Base-by-base conservation (phyloP, 2,113 vertebrate species). In the Lophotis ruficrista region DNA sequence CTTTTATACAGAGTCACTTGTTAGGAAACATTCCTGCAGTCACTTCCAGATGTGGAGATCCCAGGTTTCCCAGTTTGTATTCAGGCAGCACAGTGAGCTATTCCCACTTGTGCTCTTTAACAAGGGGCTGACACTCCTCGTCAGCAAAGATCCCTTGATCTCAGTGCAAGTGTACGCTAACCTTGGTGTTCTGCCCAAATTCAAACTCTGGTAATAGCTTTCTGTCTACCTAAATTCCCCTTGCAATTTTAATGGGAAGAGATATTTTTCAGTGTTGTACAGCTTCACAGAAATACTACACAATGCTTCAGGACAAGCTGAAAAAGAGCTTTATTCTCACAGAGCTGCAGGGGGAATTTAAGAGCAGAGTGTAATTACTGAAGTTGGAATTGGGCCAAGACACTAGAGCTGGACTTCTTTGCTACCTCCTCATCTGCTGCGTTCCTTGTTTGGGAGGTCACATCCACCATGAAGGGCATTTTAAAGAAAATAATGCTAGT, bases 301-400 rank as follows among this genome's bases (percentile, higher is more conserved):
- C 60, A 83, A 69, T 72, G 77, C 71, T 85, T 77, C 2, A 22
- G 85, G 69, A 95, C 58, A 92, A 78, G 66, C 41, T 94, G 83
- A 53, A 77, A 88, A 89, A 89, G 31, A 64, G 58, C 66, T 94
- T 86, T 76, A 77, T 73, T 85, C 82, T 54, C 56, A 4, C 7
- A 77, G 51, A 70, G 66, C 70, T 94, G 76, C 1, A 2, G 54
- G 60, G 79, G 68, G 51, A 66, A 81, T 92, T 78, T 78, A 86
- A 64, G 70, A 90, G 51, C 79, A 86, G 78, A 91, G 69, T 53
- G 47, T 78, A 90, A 94, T 93, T 92, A 91, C 53, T 82, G 45
- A 43, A 62, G 79, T 9, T 83, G 85, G 90, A 96, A 73, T 73
- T 75, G 43, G 62, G 75, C 82, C 94, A 91, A 83, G 57, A 45